Evolutionary conservation across 2,888 invertebrate genomes (phyloP).

Genomic region (Athripsodes cinereus): DNA sequence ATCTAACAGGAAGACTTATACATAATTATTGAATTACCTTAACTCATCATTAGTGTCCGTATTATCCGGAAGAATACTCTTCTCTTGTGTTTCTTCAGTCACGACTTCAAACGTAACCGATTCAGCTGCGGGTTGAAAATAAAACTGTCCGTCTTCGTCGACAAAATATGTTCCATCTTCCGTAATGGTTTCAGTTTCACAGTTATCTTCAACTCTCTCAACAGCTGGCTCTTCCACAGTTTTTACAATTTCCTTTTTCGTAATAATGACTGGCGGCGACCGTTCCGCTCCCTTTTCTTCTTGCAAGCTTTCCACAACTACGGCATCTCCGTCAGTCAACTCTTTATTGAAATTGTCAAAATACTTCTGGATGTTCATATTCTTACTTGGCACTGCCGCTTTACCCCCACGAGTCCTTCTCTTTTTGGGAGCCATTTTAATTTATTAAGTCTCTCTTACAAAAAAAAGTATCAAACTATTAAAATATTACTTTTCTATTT

Average conservation of each 20-base stretch:
- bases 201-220: not conserved
- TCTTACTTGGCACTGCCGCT: conserved; percentile 25
- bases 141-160: conserved; percentile 25
- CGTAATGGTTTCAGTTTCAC: not conserved
- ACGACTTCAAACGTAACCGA: not conserved
- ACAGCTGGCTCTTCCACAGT: not conserved
- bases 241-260: not conserved
- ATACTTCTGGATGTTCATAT: conserved; percentile 31
- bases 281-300: not conserved
- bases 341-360: conserved; percentile 33
- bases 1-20: no score
- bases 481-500: not conserved
- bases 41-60: conserved; percentile 1
- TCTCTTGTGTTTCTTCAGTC: not conserved
- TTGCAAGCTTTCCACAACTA: not conserved
- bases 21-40: no score
- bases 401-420: conserved; percentile 37
- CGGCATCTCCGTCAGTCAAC: conserved; percentile 36
- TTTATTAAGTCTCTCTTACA: conserved; percentile 1
- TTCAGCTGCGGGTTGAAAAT: conserved; percentile 21
- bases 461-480: not conserved
- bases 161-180: conserved; percentile 24
- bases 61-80: not conserved
- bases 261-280: not conserved
- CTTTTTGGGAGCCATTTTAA: conserved; percentile 18